Evolutionary conservation across 1,140 invertebrate species (phyloP).

Genomic region (Diorhabda elongata): DNA sequence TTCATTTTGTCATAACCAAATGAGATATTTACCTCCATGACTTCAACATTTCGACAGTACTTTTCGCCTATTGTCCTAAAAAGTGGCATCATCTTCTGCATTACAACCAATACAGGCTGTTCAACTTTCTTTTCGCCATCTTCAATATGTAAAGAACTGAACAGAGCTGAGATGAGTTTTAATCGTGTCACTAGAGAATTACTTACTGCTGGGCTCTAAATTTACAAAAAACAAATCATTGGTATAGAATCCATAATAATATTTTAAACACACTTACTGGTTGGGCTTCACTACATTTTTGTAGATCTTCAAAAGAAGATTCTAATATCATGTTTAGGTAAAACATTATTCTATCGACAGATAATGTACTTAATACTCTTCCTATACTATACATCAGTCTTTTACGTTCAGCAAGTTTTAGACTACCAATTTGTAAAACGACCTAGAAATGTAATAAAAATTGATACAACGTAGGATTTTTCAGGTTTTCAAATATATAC

Average conservation of each 20-base stretch:
- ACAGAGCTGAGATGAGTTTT: constrained; percentile 68
- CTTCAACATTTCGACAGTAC: constrained; percentile 54
- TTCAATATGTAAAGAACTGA: constrained; percentile 59
- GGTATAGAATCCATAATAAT: not conserved
- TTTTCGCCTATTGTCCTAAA: constrained; percentile 53
- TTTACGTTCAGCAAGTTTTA: constrained; percentile 62
- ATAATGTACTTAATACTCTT: constrained; percentile 65
- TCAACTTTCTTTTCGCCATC: constrained; percentile 33
- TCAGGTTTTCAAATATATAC: too few relatives aligned
- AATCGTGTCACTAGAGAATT: constrained; percentile 54
- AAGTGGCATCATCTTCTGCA: constrained; percentile 59
- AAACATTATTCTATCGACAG: constrained; percentile 59
- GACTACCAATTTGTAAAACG: constrained; percentile 50
- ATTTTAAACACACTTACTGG: constrained; percentile 40
- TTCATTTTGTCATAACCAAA: not conserved
- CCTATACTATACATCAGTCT: constrained; percentile 76
- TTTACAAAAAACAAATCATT: too few relatives aligned
- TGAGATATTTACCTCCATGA: constrained; percentile 54
- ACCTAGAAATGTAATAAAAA: constrained; percentile 44
- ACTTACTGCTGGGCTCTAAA: constrained; percentile 8
- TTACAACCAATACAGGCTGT: constrained; percentile 54
- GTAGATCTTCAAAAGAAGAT: constrained; percentile 62
- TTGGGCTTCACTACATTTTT: constrained; percentile 51
- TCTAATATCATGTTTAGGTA: constrained; percentile 67
- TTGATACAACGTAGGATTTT: too few relatives aligned